These are phyloP conservation scores for Nemotelus nigrinus DNA, from an alignment of 2,888 invertebrate genomes.

Conservation along the genomic window DNA sequence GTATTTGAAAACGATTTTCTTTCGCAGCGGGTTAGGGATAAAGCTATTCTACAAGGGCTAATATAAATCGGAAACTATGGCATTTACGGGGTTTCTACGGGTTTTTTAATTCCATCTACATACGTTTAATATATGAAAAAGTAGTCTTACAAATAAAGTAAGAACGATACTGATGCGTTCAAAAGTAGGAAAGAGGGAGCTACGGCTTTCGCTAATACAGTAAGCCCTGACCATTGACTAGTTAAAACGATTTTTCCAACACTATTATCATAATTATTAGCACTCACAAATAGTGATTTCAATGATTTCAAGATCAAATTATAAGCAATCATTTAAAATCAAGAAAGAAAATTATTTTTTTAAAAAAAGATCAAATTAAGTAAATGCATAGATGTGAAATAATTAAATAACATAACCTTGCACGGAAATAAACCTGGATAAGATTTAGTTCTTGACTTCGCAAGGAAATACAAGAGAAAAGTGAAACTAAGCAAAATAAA, in stretches of 20 bases:
- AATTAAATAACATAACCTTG: not conserved
- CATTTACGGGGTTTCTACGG: no score
- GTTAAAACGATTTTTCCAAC: constrained; percentile 16
- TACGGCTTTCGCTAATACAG: not conserved
- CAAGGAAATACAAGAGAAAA: not conserved
- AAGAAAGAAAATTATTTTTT: no score
- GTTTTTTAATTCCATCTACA: not conserved
- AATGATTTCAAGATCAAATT: not conserved
- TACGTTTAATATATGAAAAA: constrained; percentile 17
- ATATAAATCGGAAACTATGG: no score
- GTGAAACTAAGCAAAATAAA: constrained; percentile 7
- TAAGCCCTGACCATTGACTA: not conserved
- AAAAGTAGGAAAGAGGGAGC: not conserved
- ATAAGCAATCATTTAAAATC: not conserved
- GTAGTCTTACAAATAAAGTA: not conserved
- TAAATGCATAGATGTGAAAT: not conserved
- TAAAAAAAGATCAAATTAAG: not conserved
- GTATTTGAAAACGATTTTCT: no score
- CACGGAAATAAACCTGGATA: not conserved
- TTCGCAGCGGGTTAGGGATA: no score
- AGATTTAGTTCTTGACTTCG: not conserved
- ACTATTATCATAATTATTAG: constrained; percentile 15
- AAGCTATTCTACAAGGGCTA: no score
- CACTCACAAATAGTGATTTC: constrained; percentile 26
- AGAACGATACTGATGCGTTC: not conserved